Evolutionary conservation across 2,797 vertebrate genomes (phyloP).

Genomic region (Tokudaia muenninki): DNA sequence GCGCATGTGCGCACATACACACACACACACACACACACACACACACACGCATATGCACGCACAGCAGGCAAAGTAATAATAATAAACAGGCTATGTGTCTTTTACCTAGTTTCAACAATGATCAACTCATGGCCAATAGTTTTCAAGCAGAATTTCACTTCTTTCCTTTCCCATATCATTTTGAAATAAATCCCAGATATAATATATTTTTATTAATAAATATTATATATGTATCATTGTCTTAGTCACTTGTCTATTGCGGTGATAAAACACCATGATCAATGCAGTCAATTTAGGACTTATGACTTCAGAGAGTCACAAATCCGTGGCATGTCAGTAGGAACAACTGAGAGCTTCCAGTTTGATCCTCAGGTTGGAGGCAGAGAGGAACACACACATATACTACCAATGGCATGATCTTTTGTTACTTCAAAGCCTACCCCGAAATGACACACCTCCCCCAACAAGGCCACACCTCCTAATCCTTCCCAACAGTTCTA

Average conservation of each 20-base stretch:
- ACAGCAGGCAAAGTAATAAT: neutral
- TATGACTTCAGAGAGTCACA: neutral
- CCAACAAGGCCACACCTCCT: neutral
- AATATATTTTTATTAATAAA: neutral
- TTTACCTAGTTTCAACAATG: neutral
- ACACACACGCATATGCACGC: neutral
- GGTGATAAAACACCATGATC: neutral
- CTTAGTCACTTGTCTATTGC: neutral
- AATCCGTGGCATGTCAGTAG: too few species aligned
- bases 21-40: neutral
- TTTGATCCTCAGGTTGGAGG: neutral
- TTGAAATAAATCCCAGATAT: slow-evolving; percentile 26
- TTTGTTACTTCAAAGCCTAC: neutral
- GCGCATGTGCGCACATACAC: neutral
- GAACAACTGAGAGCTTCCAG: neutral
- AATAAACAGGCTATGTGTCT: neutral
- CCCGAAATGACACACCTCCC: neutral
- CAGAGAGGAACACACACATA: neutral
- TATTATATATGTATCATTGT: neutral
- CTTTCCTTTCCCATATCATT: neutral
- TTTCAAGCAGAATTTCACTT: slow-evolving; percentile 32
- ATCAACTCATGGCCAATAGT: neutral
- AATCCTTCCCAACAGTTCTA: neutral
- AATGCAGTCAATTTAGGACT: neutral
- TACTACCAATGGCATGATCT: neutral